Evolutionary conservation across 2,113 vertebrate species (phyloP).

Genomic region (Nycticryphes semicollaris): DNA sequence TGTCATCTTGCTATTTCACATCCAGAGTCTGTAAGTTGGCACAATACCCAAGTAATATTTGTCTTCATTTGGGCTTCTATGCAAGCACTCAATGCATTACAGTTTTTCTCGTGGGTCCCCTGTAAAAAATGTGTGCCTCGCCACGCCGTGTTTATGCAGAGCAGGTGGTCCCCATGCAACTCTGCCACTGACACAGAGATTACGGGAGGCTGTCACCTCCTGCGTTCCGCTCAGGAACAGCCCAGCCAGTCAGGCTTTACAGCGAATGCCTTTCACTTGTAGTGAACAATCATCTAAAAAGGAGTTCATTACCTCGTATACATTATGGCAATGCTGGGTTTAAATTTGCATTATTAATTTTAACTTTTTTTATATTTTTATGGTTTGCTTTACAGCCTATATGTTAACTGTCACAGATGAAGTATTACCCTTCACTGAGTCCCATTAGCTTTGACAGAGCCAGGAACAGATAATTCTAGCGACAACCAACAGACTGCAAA

Average conservation of each 20-base stretch:
- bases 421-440: neutral
- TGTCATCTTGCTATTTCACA: neutral
- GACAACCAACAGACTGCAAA: neutral
- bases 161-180: neutral
- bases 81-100: neutral
- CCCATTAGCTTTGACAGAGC: neutral
- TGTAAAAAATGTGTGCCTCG: neutral
- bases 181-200: neutral
- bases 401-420: neutral
- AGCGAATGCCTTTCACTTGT: neutral
- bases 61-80: neutral
- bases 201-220: neutral
- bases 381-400: neutral
- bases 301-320: neutral
- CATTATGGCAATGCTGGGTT: neutral
- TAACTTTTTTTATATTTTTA: neutral
- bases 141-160: neutral
- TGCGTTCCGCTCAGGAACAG: neutral
- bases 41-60: neutral
- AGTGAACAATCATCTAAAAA: neutral
- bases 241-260: neutral
- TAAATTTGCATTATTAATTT: neutral
- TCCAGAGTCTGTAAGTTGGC: neutral
- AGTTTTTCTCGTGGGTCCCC: neutral
- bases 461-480: neutral